Evolutionary conservation across 2,113 vertebrate genomes (phyloP).

Genomic region (Mystacornis crossleyi): DNA sequence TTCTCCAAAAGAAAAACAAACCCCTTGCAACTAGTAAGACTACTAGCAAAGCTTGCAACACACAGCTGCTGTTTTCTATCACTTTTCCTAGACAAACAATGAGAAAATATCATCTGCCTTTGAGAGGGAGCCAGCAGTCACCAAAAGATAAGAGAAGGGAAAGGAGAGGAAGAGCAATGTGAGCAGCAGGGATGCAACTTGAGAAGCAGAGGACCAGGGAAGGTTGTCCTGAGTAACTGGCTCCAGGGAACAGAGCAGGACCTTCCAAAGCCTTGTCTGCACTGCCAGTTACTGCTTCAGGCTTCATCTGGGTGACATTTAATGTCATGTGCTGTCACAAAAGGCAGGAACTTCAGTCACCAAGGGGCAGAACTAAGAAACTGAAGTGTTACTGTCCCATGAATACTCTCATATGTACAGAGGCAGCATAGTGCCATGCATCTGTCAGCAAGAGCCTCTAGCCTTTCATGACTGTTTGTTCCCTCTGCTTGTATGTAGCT

Average conservation of each 20-base stretch:
- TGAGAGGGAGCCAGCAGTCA: neutral
- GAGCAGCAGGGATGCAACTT: neutral
- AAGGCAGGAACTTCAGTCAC: neutral
- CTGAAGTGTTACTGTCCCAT: neutral
- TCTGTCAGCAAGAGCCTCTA: neutral
- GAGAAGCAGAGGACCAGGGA: rapidly evolving
- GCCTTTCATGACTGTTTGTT: neutral
- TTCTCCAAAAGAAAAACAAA: neutral
- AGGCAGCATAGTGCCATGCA: neutral
- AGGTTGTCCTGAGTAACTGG: neutral
- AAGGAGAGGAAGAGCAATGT: neutral
- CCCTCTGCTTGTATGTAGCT: neutral
- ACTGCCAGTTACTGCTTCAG: neutral
- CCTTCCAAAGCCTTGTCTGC: neutral
- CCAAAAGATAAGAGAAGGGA: neutral
- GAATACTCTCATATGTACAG: neutral
- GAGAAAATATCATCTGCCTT: neutral
- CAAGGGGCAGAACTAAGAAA: neutral
- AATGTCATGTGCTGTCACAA: rapidly evolving
- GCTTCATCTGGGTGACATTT: neutral
- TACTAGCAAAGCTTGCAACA: neutral
- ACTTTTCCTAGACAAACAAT: neutral
- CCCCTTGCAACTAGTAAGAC: neutral
- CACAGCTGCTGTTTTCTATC: neutral
- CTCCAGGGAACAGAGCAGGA: neutral